Base-by-base conservation (phyloP, 2,888 invertebrate genomes). In the Philaethria dido region DNA sequence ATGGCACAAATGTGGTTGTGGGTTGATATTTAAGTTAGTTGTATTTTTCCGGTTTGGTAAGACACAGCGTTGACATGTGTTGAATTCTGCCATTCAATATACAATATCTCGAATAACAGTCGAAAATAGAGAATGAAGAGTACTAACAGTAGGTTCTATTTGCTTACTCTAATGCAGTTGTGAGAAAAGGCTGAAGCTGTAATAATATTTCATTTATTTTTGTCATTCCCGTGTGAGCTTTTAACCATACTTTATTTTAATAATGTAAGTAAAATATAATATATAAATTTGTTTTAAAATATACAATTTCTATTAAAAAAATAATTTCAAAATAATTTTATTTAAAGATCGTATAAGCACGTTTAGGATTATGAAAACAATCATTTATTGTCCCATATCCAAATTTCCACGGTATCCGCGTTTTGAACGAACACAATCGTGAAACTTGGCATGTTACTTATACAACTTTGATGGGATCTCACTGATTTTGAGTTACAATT, bases 361-460 rank as follows among this genome's bases (percentile, higher is more conserved):
- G 18, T 47, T 11, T 52, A 16, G 14, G 13, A 33, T 25, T 54
- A 66, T 55, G 66, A 61, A 55, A 14, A 66, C 54, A 1, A 9
- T 22, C 22, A 8, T 54, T 42, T 45, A 62, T 39, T 18, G 55
- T 62, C 55, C 45, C 47, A 66, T 29, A 55, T 62, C 22, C 39
- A 55, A 42, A 48, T 44, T 63, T 47, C 57, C n/a, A 39, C 50
- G 50, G 47, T 59, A 59, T 66, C 52, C 57, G 57, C 62, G 69
- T 62, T 69, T 48, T 55, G 66, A 61, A 29, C 54, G 66, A 63
- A 54, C 54, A 64, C 63, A 66, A 64, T 61, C 36, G 60, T 42
- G 42, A 47, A 62, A 63, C 55, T 69, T 66, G 48, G 65, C 59
- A 20, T 67, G 62, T 64, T 68, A 61, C 54, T 69, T 69, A 71